Base-by-base conservation (phyloP, 2,888 invertebrate genomes). In the Orthosia gothica region DNA sequence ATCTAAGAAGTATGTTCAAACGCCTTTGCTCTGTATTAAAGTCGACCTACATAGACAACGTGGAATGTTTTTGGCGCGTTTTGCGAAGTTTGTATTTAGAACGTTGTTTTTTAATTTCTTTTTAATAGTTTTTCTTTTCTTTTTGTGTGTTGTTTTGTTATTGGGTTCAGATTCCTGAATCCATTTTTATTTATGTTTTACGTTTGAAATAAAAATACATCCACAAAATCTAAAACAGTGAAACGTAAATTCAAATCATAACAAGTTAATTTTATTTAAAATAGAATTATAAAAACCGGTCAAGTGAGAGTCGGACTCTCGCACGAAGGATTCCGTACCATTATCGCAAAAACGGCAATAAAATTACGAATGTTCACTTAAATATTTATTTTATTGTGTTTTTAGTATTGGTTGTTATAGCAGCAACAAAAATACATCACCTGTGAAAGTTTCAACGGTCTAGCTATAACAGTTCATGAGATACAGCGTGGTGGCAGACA, bases 1-100 rank as follows among this genome's bases (percentile, higher is more conserved):
- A 75, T 79, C 75, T 69, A 82, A 67, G 85, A 70, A 70, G 73
- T 63, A 75, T 75, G 81, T 70, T 77, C 73, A 70, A 71, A 69
- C 67, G 83, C 66, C 66, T 76, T 84, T 69, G 76, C 85, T 3
- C 70, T 82, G 64, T 82, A 82, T 82, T 85, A 82, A 82, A 82
- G 70, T 62, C 70, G 77, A 85, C 71, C 82, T 70, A 82, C 50
- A 71, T 74, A 74, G 55, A 70, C 69, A 69, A 59, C 63, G 66
- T 66, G 26, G 47, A 72, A 70, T 64, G 11, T 66, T 68, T 83
- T 81, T 67, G 59, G 68, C 69, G 71, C 40, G 47, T 45, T 47
- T 67, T 49, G n/a, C 66, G 49, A 64, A 57, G 20, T 74, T 66
- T 61, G 57, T 58, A 52, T 81, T 74, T 66, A 55, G 75, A 74